These are phyloP conservation scores for Rotaria sp. DNA, from an alignment of 2,888 invertebrate genomes.

Conservation along the genomic window DNA sequence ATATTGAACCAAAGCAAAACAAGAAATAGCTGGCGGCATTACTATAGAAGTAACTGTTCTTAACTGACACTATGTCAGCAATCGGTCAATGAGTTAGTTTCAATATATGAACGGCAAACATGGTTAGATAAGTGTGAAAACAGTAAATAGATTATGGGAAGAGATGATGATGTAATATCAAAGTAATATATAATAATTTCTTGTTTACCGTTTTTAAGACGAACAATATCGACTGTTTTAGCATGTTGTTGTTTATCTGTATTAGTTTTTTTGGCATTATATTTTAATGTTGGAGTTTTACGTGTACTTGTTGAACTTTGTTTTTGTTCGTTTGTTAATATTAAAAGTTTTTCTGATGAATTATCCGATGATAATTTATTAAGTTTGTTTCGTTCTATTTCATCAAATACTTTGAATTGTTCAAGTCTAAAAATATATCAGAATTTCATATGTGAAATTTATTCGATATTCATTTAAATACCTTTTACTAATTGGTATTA, in stretches of 20 bases:
- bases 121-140: neutral
- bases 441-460: neutral
- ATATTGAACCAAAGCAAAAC: neutral
- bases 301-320: neutral
- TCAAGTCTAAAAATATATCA: neutral
- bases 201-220: neutral
- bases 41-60: neutral
- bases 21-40: neutral
- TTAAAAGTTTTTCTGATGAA: neutral
- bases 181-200: neutral
- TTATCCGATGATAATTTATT: neutral
- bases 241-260: neutral
- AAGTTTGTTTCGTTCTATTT: neutral
- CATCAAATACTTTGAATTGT: neutral
- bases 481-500: neutral
- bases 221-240: conserved; percentile 19
- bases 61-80: neutral
- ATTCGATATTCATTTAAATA: neutral
- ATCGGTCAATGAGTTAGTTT: neutral
- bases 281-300: neutral
- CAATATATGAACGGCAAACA: too few species aligned
- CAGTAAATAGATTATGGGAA: neutral
- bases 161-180: neutral
- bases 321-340: neutral
- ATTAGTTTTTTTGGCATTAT: neutral